Conservation (phyloP, 1,140 invertebrate genomes). For the Asbolus verrucosus region DNA sequence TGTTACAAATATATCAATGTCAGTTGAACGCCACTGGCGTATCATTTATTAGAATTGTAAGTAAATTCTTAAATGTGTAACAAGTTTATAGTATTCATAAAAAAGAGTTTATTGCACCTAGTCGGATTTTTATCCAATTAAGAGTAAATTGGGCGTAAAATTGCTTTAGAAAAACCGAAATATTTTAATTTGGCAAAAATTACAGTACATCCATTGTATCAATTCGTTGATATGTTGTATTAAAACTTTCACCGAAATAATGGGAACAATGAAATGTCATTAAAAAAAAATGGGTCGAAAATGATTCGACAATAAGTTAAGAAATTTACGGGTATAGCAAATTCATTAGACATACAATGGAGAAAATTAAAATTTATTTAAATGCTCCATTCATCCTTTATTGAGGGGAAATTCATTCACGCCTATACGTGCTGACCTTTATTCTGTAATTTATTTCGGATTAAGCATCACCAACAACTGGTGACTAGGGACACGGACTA, state of each 20-base stretch:
- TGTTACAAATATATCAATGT: conserved; percentile 37
- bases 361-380: conserved; percentile 22
- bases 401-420: conserved; percentile 37
- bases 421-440: conserved; percentile 38
- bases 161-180: conserved; percentile 20
- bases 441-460: conserved; percentile 37
- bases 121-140: conserved; percentile 32
- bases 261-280: too few relatives aligned
- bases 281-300: background rate
- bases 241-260: conserved; percentile 1
- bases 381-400: conserved; percentile 29
- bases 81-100: conserved; percentile 23
- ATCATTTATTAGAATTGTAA: conserved; percentile 35
- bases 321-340: background rate
- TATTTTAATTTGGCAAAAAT: conserved; percentile 20
- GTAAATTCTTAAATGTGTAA: conserved; percentile 29
- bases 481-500: conserved; percentile 21
- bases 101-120: conserved; percentile 36
- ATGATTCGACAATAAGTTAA: background rate
- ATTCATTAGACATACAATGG: conserved; percentile 10
- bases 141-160: conserved; percentile 22
- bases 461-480: conserved; percentile 31
- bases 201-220: background rate
- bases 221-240: background rate
- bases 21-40: conserved; percentile 28